Evolutionary conservation across 2,888 invertebrate genomes (phyloP), one percentile per base, ranked within the genome.

Genomic region (Tanaodytes sp.): DNA sequence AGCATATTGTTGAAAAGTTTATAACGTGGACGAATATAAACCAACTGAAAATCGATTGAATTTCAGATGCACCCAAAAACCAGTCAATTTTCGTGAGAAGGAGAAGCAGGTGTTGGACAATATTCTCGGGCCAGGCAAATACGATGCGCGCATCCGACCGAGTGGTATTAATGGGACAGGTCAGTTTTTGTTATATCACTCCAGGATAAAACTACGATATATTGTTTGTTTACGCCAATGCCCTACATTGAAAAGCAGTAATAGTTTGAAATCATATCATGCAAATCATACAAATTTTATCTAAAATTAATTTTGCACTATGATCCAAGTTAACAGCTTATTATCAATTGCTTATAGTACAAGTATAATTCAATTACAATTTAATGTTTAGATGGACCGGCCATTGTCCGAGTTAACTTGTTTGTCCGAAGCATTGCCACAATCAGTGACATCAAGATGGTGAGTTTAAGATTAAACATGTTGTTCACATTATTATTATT

Each of bases 381-480:
- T n/a, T n/a, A n/a, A n/a, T n/a, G n/a, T n/a, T 80, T 85, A 94
- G 96, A 95, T 92, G 96, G 96, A 87, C 96, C 97, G 86, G 96
- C 97, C 87, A 91, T 95, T 89, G 97, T 97, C 88, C 93, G 92
- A 89, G 95, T 97, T 88, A 97, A 97, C 93, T 93, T 96, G 90
- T 96, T 96, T 92, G 95, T 97, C 88, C 90, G 97, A 90, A 96
- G 94, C 92, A 95, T 97, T 86, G 94, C 95, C 86, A 96, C 96
- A 86, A 97, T 97, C 90, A 97, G 96, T 92, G 97, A 97, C 91
- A 96, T 95, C 88, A 96, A 96, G 90, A 97, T 97, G 97, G 97
- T 97, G 93, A 96, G 96, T 94, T 86, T 81, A 75, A 72, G 70
- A 75, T 59, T 71, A 31, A 74, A 23, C 23, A 8, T 4, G 23